Base-by-base conservation (phyloP, 2,888 invertebrate species). In the Drosophila suboccidentalis region DNA sequence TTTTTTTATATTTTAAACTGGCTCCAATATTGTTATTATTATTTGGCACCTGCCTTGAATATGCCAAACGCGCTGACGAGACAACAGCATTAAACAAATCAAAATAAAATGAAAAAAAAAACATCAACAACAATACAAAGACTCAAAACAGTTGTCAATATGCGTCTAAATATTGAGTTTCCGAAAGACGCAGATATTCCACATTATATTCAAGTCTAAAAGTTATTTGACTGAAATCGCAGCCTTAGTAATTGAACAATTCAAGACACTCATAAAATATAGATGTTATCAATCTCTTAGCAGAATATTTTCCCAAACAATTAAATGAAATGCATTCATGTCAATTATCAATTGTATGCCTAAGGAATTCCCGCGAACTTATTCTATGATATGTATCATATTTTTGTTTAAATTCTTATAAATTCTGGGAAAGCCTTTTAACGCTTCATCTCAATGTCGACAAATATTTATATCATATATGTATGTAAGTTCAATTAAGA, bases 71-170 rank as follows among this genome's bases (percentile, higher is more conserved):
- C 11, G 54, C 62, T 22, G 63, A 55, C 57, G 57, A 64, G 43
- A 58, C 64, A 58, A 26, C 44, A 54, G 50, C 39, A 17, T 9
- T 49, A 46, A 29, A 58, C 34, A 58, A 58, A 54, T 38, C 32
- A 11, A 29, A 19, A 53, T 29, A 34, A 50, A 36, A 13, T 38
- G 4, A 32, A 19, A 32, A 32, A 19, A 32, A 32, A 49, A 36
- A 32, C 5, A 59, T 50, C 15, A 60, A 9, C 22, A 43, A 38
- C 11, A n/a, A 43, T 36, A 36, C 38, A 57, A 43, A 71, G 43
- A 54, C 39, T 44, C 29, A 51, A 68, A 59, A 72, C 74, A 72
- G 54, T 63, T 73, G 73, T 58, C 71, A 53, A 62, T 44, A 46
- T 60, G 44, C 54, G 50, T 54, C 41, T 51, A 64, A 51, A 19